These are phyloP conservation scores for Aricia artaxerxes DNA, from an alignment of 2,888 invertebrate genomes.

Conservation along the genomic window DNA sequence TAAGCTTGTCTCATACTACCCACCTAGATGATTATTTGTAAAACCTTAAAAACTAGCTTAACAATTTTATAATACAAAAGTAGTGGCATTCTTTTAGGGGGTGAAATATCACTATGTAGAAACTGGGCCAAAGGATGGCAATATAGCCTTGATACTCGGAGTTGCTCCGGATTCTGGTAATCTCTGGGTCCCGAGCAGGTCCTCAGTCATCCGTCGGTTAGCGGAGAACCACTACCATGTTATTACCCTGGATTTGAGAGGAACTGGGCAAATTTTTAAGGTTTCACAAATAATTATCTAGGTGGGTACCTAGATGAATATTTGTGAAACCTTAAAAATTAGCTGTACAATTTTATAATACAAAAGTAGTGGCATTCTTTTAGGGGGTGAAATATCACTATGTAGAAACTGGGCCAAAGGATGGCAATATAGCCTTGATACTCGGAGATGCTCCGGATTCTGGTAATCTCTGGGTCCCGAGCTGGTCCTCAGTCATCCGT, in stretches of 20 bases:
- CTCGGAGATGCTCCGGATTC: conserved; percentile 69
- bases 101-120: conserved; percentile 76
- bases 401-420: conserved; percentile 68
- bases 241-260: conserved; percentile 67
- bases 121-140: conserved; percentile 64
- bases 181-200: conserved; percentile 65
- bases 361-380: conserved; percentile 35
- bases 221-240: conserved; percentile 63
- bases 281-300: too few relatives aligned
- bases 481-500: conserved; percentile 60
- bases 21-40: background rate
- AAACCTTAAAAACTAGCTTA: too few relatives aligned
- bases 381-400: conserved; percentile 76
- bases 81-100: conserved; percentile 52
- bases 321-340: too few relatives aligned
- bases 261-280: too few relatives aligned
- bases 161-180: conserved; percentile 67
- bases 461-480: conserved; percentile 61
- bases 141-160: conserved; percentile 62
- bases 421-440: conserved; percentile 61
- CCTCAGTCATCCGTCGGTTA: conserved; percentile 55
- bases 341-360: background rate
- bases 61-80: background rate
- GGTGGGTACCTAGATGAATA: too few relatives aligned
- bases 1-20: background rate